Conservation (phyloP, 2,797 vertebrate genomes). For the Sebastiscus albofasciatus region DNA sequence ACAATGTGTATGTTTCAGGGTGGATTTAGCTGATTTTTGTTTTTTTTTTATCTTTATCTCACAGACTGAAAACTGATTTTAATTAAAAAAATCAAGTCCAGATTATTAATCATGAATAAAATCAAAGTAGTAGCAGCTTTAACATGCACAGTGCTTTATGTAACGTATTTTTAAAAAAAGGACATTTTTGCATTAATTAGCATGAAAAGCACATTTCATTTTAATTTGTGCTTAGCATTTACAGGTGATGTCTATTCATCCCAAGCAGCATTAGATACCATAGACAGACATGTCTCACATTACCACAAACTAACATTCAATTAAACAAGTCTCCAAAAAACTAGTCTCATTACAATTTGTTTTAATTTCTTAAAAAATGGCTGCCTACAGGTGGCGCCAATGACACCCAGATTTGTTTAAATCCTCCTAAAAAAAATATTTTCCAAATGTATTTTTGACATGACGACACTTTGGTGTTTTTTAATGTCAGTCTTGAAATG, state of each 20-base stretch:
- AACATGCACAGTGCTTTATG: conserved; percentile 5
- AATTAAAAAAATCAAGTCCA: not conserved
- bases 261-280: not conserved
- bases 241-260: not conserved
- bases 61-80: no score
- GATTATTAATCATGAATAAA: not conserved
- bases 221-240: not conserved
- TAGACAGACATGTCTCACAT: not conserved
- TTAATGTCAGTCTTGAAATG: not conserved
- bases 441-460: conserved; percentile 38
- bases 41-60: not conserved
- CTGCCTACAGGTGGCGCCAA: conserved; percentile 85
- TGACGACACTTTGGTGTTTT: conserved; percentile 23
- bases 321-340: conserved; percentile 41
- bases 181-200: conserved; percentile 18
- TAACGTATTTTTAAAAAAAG: no score
- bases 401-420: conserved; percentile 64
- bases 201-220: conserved; percentile 13
- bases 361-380: conserved; percentile 75
- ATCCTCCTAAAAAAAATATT: conserved; percentile 60
- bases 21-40: not conserved
- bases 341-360: conserved; percentile 62
- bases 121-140: not conserved
- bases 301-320: not conserved
- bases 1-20: not conserved